Conservation (phyloP, 2,113 vertebrate genomes). For the Perognathus longimembris region DNA sequence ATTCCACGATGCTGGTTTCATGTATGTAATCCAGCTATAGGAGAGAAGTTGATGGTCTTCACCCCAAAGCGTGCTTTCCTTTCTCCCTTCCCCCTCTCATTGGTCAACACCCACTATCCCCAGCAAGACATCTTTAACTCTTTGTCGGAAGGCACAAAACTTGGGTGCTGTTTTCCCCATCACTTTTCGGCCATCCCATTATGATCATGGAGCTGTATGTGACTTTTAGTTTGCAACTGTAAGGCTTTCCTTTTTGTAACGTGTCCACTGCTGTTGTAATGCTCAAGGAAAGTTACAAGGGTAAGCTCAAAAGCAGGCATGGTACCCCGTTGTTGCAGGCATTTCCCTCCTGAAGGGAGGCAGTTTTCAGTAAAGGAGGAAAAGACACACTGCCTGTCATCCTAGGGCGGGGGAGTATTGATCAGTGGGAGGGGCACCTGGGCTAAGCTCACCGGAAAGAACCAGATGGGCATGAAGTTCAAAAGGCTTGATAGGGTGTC, state of each 20-base stretch:
- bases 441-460: background rate
- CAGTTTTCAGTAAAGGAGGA: background rate
- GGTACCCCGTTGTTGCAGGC: no score
- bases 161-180: background rate
- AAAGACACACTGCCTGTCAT: background rate
- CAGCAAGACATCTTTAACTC: background rate
- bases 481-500: background rate
- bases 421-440: background rate
- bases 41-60: no score
- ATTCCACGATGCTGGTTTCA: no score
- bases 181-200: accelerated
- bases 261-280: background rate
- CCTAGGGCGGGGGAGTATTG: background rate
- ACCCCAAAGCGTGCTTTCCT: no score
- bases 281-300: background rate
- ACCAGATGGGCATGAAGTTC: background rate
- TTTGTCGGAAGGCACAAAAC: background rate
- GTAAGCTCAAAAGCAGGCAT: background rate
- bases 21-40: no score
- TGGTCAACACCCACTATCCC: no score
- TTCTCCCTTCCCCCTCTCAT: no score
- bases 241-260: background rate
- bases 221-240: constrained; percentile 28
- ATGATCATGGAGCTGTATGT: background rate
- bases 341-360: background rate